A percentile compares a stretch with the other conserved stretches of the same genome.
These are phyloP conservation scores for Fissipunctia ypsillon DNA, from an alignment of 2,888 invertebrate species.

Conservation along the genomic window DNA sequence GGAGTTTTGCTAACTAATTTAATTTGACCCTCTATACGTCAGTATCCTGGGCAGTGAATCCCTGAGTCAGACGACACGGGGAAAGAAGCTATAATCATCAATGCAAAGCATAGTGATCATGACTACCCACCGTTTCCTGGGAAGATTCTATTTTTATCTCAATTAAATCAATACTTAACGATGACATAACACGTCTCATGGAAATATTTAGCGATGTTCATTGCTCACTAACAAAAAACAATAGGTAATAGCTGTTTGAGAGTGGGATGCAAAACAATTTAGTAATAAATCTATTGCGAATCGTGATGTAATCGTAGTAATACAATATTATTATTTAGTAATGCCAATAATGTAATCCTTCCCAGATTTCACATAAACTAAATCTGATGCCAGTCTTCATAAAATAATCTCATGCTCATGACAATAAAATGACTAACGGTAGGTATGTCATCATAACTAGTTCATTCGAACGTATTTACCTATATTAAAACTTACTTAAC, in stretches of 20 bases:
- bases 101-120: not conserved
- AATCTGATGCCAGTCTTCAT: not conserved
- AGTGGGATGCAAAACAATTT: conserved; percentile 27
- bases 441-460: not conserved
- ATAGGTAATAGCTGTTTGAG: conserved; percentile 2
- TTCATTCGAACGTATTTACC: not conserved
- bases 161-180: not conserved
- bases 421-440: not conserved
- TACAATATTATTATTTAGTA: not conserved
- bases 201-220: conserved; percentile 21
- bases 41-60: too few relatives aligned
- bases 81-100: not conserved
- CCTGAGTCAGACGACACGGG: too few relatives aligned
- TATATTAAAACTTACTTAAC: not conserved
- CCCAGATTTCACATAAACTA: not conserved
- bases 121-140: not conserved
- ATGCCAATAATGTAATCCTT: conserved; percentile 3
- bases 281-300: conserved; percentile 1
- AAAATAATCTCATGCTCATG: not conserved
- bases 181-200: conserved; percentile 17
- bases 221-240: conserved; percentile 24
- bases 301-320: conserved; percentile 24
- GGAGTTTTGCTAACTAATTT: too few relatives aligned
- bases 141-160: not conserved
- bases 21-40: too few relatives aligned